phyloP scores from a whole-genome alignment of 2,797 vertebrate genomes.

The Acipenser oxyrinchus region DNA sequence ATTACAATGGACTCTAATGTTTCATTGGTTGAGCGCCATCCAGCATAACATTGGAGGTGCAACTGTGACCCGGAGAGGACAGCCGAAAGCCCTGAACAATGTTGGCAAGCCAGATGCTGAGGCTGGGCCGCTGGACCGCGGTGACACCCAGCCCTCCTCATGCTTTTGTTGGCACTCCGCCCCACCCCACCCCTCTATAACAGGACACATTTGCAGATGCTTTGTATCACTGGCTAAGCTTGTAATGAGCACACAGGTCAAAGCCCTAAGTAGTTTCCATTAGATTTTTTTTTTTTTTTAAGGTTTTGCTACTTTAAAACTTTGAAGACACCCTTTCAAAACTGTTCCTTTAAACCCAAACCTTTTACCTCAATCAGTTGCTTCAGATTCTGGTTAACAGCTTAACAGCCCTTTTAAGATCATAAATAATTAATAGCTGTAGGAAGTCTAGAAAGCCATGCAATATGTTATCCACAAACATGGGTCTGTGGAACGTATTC shows the following conservation, averaged over 20 bases:
- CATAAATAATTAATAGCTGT: conserved; percentile 1
- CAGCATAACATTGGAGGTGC: conserved; percentile 2
- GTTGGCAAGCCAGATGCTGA: conserved; percentile 10
- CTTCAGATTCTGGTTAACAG: conserved; percentile 3
- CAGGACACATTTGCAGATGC: conserved; percentile 10
- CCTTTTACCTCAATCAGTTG: not conserved
- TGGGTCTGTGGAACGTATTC: too few relatives aligned
- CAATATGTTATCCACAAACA: too few relatives aligned
- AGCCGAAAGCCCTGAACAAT: conserved; percentile 2
- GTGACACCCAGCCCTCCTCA: conserved; percentile 12
- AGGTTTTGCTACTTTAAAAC: not conserved
- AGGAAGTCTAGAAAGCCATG: too few relatives aligned
- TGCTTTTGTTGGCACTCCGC: conserved; percentile 13
- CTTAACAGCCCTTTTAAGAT: conserved; percentile 5
- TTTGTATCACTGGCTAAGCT: conserved; percentile 16
- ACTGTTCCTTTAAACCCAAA: conserved; percentile 9
- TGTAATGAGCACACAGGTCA: conserved; percentile 6
- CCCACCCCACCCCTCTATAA: not conserved
- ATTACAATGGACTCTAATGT: not conserved
- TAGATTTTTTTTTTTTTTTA: not conserved
- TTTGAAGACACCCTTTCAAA: conserved; percentile 3
- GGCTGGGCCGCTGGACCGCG: conserved; percentile 1
- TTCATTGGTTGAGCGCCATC: not conserved
- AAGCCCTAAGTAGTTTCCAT: conserved; percentile 12
- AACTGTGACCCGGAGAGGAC: not conserved